Conservation (phyloP, 2,797 vertebrate genomes). For the Micrastur ruficollis region DNA sequence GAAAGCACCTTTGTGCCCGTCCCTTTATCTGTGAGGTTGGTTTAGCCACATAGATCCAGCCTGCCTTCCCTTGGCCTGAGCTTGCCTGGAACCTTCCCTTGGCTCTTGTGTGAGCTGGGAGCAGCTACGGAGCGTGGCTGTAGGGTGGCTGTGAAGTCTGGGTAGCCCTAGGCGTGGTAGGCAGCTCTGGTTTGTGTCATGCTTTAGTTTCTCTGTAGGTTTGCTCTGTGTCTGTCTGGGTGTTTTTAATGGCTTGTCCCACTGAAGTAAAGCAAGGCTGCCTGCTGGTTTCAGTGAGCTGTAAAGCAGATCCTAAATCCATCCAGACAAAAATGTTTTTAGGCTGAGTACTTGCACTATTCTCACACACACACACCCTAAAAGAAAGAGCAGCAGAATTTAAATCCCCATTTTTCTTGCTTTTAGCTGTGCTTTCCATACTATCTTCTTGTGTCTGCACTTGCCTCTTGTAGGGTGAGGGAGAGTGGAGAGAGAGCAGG, state of each 20-base stretch:
- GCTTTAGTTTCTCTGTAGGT: neutral
- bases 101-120: neutral
- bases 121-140: neutral
- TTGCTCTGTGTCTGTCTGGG: neutral
- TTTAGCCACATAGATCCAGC: neutral
- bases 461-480: too few species aligned
- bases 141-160: neutral
- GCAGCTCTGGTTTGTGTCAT: neutral
- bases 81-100: neutral
- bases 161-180: rapidly evolving
- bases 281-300: neutral
- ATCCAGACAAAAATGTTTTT: neutral
- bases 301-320: neutral
- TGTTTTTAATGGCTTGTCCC: neutral
- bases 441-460: neutral
- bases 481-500: neutral
- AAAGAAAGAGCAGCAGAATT: neutral
- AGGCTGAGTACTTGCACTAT: neutral
- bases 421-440: neutral
- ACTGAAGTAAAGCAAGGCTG: neutral
- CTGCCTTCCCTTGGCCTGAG: neutral
- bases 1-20: neutral
- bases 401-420: neutral
- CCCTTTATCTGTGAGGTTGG: neutral
- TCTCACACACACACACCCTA: too few species aligned